Conservation (phyloP, 2,888 invertebrate species). For the Onthophagus sagittarius region DNA sequence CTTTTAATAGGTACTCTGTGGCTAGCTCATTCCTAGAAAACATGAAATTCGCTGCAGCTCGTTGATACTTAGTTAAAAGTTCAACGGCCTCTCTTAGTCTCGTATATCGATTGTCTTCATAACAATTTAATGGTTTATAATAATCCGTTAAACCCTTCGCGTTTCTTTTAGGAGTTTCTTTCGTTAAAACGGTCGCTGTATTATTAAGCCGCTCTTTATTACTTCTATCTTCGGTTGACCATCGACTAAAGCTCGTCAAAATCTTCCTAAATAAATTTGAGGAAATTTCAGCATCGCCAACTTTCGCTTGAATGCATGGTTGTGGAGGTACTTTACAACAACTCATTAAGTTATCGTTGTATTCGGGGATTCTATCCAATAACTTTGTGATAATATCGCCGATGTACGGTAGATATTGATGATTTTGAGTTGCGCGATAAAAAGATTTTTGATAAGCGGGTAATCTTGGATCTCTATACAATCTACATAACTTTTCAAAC, state of each 20-base stretch:
- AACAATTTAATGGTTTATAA: constrained; percentile 36
- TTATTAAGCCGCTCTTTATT: not conserved
- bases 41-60: constrained; percentile 46
- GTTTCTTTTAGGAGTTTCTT: not conserved
- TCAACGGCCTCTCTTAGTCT: constrained; percentile 41
- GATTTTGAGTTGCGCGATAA: constrained; percentile 41
- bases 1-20: constrained; percentile 51
- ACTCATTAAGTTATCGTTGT: constrained; percentile 26
- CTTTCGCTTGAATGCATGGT: constrained; percentile 8
- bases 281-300: constrained; percentile 14
- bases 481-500: constrained; percentile 50
- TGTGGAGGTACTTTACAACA: constrained; percentile 14
- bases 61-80: constrained; percentile 48
- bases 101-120: constrained; percentile 40
- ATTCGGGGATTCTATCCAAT: constrained; percentile 43
- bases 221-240: constrained; percentile 22
- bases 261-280: constrained; percentile 26
- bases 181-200: not conserved
- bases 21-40: constrained; percentile 48
- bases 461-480: constrained; percentile 49
- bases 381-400: constrained; percentile 49
- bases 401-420: constrained; percentile 51
- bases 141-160: constrained; percentile 29
- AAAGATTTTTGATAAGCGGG: constrained; percentile 47
- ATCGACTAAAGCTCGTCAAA: constrained; percentile 24